Percentiles rank a stretch among this genome's conserved stretches.
These are phyloP conservation scores for Morpho achilles DNA, from an alignment of 2,888 invertebrate species.

Conservation along the genomic window DNA sequence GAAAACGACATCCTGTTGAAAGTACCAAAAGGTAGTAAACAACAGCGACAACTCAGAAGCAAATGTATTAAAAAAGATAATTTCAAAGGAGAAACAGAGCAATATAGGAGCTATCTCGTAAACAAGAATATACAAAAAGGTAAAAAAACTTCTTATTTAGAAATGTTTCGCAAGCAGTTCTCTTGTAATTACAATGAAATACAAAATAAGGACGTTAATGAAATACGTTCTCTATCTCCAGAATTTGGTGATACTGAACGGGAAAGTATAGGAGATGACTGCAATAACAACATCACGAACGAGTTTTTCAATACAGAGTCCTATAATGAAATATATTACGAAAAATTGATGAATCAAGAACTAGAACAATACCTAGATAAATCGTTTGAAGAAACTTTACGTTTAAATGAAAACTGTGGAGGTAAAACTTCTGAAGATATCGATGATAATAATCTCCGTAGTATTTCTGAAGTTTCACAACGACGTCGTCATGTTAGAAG, in stretches of 20 bases:
- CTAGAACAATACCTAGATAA: constrained; percentile 44
- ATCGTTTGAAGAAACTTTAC: constrained; percentile 46
- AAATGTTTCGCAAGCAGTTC: constrained; percentile 64
- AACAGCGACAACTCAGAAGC: constrained; percentile 33
- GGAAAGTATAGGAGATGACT: constrained; percentile 55
- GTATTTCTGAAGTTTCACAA: constrained; percentile 61
- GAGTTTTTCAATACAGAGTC: constrained; percentile 65
- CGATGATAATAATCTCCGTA: constrained; percentile 47
- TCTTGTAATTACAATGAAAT: constrained; percentile 30
- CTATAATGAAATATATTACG: constrained; percentile 69
- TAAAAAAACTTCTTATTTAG: constrained; percentile 52
- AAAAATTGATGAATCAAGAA: constrained; percentile 53
- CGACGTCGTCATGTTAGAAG: constrained; percentile 44
- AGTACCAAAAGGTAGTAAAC: constrained; percentile 52
- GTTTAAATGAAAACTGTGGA: constrained; percentile 35
- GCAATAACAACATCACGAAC: constrained; percentile 31
- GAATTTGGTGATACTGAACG: constrained; percentile 68
- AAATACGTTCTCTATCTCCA: constrained; percentile 63
- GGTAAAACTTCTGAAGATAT: constrained; percentile 37
- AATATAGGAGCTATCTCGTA: constrained; percentile 49
- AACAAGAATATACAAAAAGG: constrained; percentile 47
- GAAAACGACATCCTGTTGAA: constrained; percentile 69
- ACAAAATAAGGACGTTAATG: constrained; percentile 33
- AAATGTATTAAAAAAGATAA: constrained; percentile 32
- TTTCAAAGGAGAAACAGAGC: constrained; percentile 36